A percentile compares a stretch with the other conserved stretches of the same genome.
Evolutionary conservation across 2,113 vertebrate genomes (phyloP).

Genomic region (Apeltes quadracus): DNA sequence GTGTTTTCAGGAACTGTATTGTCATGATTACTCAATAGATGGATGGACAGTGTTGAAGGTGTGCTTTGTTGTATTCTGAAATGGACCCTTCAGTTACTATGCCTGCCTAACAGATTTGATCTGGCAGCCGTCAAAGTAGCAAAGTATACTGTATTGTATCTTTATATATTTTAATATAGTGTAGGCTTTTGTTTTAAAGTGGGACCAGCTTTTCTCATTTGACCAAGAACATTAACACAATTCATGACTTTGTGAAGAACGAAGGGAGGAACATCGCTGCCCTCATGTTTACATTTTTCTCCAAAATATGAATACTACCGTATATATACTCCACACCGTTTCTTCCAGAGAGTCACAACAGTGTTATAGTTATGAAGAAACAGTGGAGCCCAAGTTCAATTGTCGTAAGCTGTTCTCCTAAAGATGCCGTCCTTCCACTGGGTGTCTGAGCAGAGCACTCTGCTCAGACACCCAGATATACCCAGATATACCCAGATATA

Average conservation of each 20-base stretch:
- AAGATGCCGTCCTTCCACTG: slow-evolving; percentile 32
- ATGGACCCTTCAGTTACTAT: slow-evolving; percentile 59
- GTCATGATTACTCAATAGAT: slow-evolving; percentile 62
- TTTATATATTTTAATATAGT: slow-evolving; percentile 73
- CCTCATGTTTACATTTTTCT: slow-evolving; percentile 71
- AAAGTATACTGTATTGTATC: slow-evolving; percentile 71
- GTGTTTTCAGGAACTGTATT: slow-evolving; percentile 53
- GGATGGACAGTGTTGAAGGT: slow-evolving; percentile 68
- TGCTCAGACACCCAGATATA: no score
- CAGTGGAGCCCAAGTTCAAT: slow-evolving; percentile 22
- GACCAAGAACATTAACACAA: slow-evolving; percentile 54
- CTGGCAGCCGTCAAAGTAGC: slow-evolving; percentile 75
- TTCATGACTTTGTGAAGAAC: slow-evolving; percentile 59
- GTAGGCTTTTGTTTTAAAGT: slow-evolving; percentile 68
- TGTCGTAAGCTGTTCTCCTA: slow-evolving; percentile 16
- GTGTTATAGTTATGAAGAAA: slow-evolving; percentile 34
- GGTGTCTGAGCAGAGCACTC: slow-evolving; percentile 18
- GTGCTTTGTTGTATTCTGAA: slow-evolving; percentile 69
- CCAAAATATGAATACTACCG: slow-evolving; percentile 40
- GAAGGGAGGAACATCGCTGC: slow-evolving; percentile 62
- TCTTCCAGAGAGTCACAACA: slow-evolving; percentile 20
- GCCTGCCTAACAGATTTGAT: slow-evolving; percentile 63
- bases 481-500: no score
- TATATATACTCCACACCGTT: slow-evolving; percentile 39
- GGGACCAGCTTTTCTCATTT: slow-evolving; percentile 72